These are phyloP conservation scores for Triplophysa siluroides DNA, from an alignment of 2,113 vertebrate species.

Conservation along the genomic window DNA sequence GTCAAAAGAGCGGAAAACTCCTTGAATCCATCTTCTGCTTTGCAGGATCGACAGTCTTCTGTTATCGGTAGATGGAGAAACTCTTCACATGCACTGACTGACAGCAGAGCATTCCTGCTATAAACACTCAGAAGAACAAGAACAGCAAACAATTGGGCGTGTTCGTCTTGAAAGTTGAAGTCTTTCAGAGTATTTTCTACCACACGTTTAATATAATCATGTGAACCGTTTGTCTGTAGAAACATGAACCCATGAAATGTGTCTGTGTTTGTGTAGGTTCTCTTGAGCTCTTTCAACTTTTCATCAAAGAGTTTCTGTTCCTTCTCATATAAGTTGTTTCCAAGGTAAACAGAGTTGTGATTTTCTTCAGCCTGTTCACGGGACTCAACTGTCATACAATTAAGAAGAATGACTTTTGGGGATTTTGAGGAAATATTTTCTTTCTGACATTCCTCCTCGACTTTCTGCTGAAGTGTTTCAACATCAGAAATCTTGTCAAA, in stretches of 20 bases:
- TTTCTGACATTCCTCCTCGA: constrained; percentile 67
- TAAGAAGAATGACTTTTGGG: constrained; percentile 78
- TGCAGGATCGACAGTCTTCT: constrained; percentile 53
- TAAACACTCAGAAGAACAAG: constrained; percentile 71
- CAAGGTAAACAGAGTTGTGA: constrained; percentile 58
- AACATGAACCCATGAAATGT: constrained; percentile 88
- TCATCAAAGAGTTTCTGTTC: constrained; percentile 77
- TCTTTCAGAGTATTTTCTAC: constrained; percentile 77
- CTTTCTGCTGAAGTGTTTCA: constrained; percentile 68
- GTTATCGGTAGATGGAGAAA: constrained; percentile 71
- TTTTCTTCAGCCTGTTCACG: constrained; percentile 40
- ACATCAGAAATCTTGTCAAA: constrained; percentile 78
- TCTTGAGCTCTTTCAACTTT: constrained; percentile 78
- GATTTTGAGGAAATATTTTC: constrained; percentile 64
- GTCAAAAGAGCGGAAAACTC: constrained; percentile 76
- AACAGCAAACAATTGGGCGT: constrained; percentile 78
- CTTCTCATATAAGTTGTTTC: constrained; percentile 68
- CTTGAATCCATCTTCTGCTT: constrained; percentile 73
- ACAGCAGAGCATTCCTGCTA: constrained; percentile 72
- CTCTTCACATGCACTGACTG: constrained; percentile 78
- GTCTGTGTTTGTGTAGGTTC: constrained; percentile 70
- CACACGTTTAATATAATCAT: constrained; percentile 75
- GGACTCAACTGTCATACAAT: constrained; percentile 80
- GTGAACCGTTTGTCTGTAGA: constrained; percentile 79
- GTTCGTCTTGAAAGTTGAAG: constrained; percentile 67